These are phyloP conservation scores for Anolis apletophallus DNA, from an alignment of 2,797 vertebrate species.

Conservation along the genomic window DNA sequence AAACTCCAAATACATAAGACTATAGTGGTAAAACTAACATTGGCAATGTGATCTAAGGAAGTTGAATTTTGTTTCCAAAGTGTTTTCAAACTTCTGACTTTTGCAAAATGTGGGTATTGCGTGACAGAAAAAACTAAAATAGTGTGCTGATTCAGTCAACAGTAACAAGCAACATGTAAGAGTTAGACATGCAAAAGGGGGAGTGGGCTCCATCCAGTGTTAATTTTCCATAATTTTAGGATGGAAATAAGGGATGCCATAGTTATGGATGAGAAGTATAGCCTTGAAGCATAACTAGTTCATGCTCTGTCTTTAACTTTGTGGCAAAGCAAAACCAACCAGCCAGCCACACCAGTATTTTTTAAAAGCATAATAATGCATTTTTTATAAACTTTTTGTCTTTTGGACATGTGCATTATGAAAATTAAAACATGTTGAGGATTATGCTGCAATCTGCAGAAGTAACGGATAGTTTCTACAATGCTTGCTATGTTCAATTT, in stretches of 20 bases:
- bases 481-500: conserved; percentile 34
- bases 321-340: background rate
- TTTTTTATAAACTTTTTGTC: background rate
- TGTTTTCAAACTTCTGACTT: background rate
- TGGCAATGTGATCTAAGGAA: background rate
- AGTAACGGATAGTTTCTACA: conserved; percentile 13
- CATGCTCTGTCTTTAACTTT: background rate
- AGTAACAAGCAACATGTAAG: background rate
- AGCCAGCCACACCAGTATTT: background rate
- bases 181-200: too few relatives aligned
- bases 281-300: background rate
- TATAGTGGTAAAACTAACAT: background rate
- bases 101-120: background rate
- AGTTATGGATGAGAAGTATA: background rate
- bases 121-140: background rate
- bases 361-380: conserved; percentile 2
- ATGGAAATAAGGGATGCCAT: background rate
- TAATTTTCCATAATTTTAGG: too few relatives aligned
- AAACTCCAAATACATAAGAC: background rate
- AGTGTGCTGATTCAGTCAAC: background rate
- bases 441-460: conserved; percentile 38
- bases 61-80: background rate
- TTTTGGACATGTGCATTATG: background rate
- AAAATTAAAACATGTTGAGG: conserved; percentile 3
- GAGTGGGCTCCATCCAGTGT: too few relatives aligned